Base-by-base conservation (phyloP, 2,113 vertebrate species). In the Odobenus rosmarus region DNA sequence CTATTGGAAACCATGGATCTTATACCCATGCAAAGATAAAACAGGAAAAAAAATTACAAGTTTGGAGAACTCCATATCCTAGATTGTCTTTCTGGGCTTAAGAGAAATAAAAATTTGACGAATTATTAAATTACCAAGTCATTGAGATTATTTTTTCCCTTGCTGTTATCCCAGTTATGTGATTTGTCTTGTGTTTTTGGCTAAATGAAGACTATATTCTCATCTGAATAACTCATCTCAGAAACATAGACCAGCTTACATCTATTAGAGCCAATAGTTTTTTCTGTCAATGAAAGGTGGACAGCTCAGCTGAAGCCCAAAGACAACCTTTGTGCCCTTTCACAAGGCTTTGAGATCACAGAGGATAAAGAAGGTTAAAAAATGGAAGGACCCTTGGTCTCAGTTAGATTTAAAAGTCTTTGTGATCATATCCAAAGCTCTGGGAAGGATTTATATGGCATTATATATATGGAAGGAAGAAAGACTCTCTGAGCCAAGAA, bases 361-460 rank as follows among this genome's bases (percentile, higher is more conserved):
- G 26, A 76, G 79, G 55, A 90, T 94, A 81, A 90, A 91, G 31
- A 59, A 90, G 51, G 9, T 87, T 91, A 81, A 92, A 88, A 95
- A 88, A 39, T 19, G 59, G 36, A 77, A 96, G 28, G 11, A 74
- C 36, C 36, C 28, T 82, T 91, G 82, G 62, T 95, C 90, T 93
- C 23, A 51, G 61, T 79, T 93, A 83, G 93, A 93, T 64, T 80
- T 94, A 85, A 57, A 57, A 88, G 85, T 79, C 71, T 96, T 84
- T 88, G 69, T 85, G 85, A 76, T 87, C 71, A 95, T 46, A 94
- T 82, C 36, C 74, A 84, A 72, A 69, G 62, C 55, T 86, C 28
- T 33, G 23, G 57, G 85, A 93, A 95, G n/a, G 71, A 79, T 67
- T 97, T 97, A 53, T 72, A 49, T 71, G 14, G 57, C 33, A 39